phyloP scores from a whole-genome alignment of 2,888 invertebrate species.

The Drosophila fulvimacula region DNA sequence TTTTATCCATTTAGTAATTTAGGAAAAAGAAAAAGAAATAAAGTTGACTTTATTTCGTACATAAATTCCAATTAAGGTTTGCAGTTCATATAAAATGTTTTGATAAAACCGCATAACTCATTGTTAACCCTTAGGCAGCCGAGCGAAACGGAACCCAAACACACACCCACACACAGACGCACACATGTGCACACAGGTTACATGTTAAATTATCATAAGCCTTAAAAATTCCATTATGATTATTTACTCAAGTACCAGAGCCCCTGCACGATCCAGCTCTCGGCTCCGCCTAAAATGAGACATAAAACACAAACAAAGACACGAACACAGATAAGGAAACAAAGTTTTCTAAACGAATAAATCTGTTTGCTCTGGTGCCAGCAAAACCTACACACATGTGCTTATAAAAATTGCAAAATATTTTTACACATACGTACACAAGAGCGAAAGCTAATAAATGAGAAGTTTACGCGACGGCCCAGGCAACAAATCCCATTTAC shows the following conservation, averaged over 20 bases:
- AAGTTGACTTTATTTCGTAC: slow-evolving; percentile 32
- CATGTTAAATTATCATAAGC: slow-evolving; percentile 74
- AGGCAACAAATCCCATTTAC: slow-evolving; percentile 72
- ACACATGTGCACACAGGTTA: slow-evolving; percentile 28
- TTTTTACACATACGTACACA: slow-evolving; percentile 44
- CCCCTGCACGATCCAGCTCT: neutral
- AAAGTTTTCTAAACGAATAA: slow-evolving; percentile 80
- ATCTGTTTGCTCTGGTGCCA: slow-evolving; percentile 76
- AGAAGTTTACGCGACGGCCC: slow-evolving; percentile 74
- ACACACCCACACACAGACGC: slow-evolving; percentile 11
- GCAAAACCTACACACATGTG: slow-evolving; percentile 41
- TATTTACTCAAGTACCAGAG: slow-evolving; percentile 69
- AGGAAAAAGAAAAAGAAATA: neutral
- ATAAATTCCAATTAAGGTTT: slow-evolving; percentile 68
- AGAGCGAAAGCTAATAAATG: slow-evolving; percentile 70
- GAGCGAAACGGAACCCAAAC: slow-evolving; percentile 8
- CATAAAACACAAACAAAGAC: slow-evolving; percentile 64
- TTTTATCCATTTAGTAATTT: slow-evolving; percentile 14
- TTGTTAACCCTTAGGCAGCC: slow-evolving; percentile 52
- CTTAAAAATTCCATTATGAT: slow-evolving; percentile 79
- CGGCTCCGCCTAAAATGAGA: slow-evolving; percentile 19
- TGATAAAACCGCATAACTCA: slow-evolving; percentile 50
- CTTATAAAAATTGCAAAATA: slow-evolving; percentile 75
- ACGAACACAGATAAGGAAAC: slow-evolving; percentile 66
- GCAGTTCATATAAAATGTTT: slow-evolving; percentile 42